These are phyloP conservation scores for Aethes cnicana DNA, from an alignment of 2,888 invertebrate genomes.

Conservation along the genomic window DNA sequence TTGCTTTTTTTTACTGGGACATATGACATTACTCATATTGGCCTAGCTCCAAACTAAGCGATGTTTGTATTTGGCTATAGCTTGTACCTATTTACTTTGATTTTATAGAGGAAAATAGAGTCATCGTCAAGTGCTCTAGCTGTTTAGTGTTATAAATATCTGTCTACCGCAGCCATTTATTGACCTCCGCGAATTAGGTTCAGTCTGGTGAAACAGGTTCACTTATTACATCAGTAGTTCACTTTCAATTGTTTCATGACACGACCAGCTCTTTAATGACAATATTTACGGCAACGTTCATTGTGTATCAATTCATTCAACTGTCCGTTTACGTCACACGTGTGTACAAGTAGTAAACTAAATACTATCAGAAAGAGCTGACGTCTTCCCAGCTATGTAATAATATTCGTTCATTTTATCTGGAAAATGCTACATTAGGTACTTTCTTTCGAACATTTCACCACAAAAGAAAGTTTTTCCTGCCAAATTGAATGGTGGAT, in stretches of 20 bases:
- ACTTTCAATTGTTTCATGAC: conserved; percentile 58
- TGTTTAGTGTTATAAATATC: neutral
- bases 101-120: too few species aligned
- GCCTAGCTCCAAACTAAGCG: too few species aligned
- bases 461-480: conserved; percentile 19
- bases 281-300: too few species aligned
- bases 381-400: neutral
- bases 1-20: too few species aligned
- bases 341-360: too few species aligned
- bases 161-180: conserved; percentile 37
- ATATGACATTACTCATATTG: too few species aligned
- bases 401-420: neutral
- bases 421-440: neutral
- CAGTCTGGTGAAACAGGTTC: conserved; percentile 61
- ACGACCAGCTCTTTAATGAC: too few species aligned
- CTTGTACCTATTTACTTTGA: too few species aligned
- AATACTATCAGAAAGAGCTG: too few species aligned
- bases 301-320: too few species aligned
- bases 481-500: conserved; percentile 13
- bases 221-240: conserved; percentile 71
- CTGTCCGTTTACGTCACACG: too few species aligned
- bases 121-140: neutral
- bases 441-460: neutral
- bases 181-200: conserved; percentile 47
- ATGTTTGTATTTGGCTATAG: too few species aligned